Evolutionary conservation across 2,888 invertebrate species (phyloP), one percentile per base, ranked within the genome.

Genomic region (Himalopsyche japonica): DNA sequence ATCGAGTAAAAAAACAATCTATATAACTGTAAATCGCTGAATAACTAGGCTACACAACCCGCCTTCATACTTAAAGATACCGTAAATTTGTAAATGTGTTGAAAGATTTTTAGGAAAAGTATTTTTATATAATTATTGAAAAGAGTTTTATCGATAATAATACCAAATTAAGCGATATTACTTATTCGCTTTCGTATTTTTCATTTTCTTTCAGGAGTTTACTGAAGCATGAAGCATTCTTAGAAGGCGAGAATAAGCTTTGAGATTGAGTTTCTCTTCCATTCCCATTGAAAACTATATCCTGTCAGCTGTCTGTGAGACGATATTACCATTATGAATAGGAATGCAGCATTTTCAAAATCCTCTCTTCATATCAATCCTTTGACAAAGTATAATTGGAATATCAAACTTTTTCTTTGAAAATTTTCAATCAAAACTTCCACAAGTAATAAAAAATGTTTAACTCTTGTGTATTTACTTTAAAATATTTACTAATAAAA

Each of bases 301-400:
- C 79, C 79, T 79, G 79, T 79, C 79, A 79, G 79, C 57, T 79
- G 43, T 79, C 43, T 32, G 20, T 47, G 15, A 79, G 79, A 79
- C 79, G 79, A 76, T 76, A 76, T 76, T 76, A 76, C 37, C 8
- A 37, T 37, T 34, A 34, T 79, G 79, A 79, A 79, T 37, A 8
- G 37, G 18, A 43, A 20, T 57, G 57, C 57, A 43, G 27, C 79
- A n/a, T 27, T 79, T 79, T 43, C 34, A 79, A 79, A 79, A 79
- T 79, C 79, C 43, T 18, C 79, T 3, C 47, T 43, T 43, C 15
- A n/a, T n/a, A 43, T 47, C 79, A 47, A 79, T 43, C 34, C 79
- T 79, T 79, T 79, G 79, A 24, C 43, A 79, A 79, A 24, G 43
- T 79, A 79, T 79, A 79, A 79, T 79, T 79, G 79, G 79, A 79